Percentiles rank a stretch among this genome's conserved stretches.
These are phyloP conservation scores for Pycnonotus jocosus DNA, from an alignment of 2,113 vertebrate species.

Conservation along the genomic window DNA sequence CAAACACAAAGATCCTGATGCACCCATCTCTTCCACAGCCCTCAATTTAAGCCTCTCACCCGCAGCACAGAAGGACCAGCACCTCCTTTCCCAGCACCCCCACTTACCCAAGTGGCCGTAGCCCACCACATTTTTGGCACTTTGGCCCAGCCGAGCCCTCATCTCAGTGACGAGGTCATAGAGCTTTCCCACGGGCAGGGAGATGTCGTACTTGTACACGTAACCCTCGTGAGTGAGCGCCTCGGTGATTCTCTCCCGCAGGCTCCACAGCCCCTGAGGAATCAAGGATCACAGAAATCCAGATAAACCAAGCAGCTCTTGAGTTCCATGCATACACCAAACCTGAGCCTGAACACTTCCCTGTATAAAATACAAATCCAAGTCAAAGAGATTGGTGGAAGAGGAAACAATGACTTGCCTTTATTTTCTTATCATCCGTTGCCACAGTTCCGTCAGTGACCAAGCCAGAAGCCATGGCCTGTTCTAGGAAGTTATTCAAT, in stretches of 20 bases:
- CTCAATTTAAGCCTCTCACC: not conserved
- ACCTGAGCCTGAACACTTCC: not conserved
- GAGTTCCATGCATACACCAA: not conserved
- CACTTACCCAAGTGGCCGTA: constrained; percentile 91
- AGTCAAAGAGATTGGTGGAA: not conserved
- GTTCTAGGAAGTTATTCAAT: constrained; percentile 82
- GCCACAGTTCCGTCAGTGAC: constrained; percentile 87
- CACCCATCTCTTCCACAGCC: not conserved
- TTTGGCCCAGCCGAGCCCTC: constrained; percentile 73
- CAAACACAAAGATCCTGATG: not conserved
- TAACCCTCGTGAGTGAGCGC: constrained; percentile 84
- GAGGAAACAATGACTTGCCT: constrained; percentile 63
- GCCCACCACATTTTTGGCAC: constrained; percentile 86
- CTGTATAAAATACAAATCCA: not conserved
- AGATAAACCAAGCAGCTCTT: not conserved
- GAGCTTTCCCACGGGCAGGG: constrained; percentile 83
- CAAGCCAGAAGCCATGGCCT: constrained; percentile 73
- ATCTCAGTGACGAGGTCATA: constrained; percentile 85
- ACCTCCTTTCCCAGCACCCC: not conserved
- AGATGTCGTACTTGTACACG: constrained; percentile 92
- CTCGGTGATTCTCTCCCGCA: constrained; percentile 91
- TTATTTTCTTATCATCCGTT: constrained; percentile 81
- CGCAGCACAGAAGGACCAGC: not conserved
- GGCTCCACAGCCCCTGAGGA: constrained; percentile 83
- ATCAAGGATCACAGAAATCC: not conserved